Conservation (phyloP, 1,140 invertebrate species). For the Saccostrea cuccullata region DNA sequence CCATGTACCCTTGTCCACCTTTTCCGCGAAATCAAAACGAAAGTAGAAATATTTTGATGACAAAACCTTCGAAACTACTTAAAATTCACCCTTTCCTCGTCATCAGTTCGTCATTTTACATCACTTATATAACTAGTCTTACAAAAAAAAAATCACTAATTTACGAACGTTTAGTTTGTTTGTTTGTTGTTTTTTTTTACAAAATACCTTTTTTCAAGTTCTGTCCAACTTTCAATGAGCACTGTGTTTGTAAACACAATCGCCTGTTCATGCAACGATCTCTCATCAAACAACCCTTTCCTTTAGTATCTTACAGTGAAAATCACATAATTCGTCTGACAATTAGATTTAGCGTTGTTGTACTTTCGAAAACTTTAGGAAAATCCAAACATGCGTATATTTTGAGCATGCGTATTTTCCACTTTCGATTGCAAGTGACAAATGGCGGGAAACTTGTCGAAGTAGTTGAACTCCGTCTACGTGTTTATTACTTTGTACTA, state of each 20-base stretch:
- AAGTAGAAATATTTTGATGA: neutral
- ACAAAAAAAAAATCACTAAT: neutral
- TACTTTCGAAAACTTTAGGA: neutral
- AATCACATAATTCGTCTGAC: neutral
- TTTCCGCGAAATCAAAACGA: constrained; percentile 1
- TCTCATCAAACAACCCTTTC: neutral
- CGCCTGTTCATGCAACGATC: neutral
- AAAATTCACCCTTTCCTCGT: neutral
- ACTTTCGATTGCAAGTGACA: neutral
- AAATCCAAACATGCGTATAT: neutral
- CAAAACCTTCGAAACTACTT: neutral
- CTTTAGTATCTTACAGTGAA: neutral
- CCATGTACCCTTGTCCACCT: neutral
- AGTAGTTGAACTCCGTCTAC: no score
- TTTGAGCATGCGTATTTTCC: neutral
- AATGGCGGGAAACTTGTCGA: neutral
- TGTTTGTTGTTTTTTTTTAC: no score
- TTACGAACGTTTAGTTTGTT: neutral
- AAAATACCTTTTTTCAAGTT: neutral
- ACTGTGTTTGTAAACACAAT: neutral
- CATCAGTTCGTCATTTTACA: neutral
- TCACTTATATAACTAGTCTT: neutral
- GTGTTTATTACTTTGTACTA: no score
- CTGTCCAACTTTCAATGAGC: neutral
- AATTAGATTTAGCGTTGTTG: no score